Percentiles rank a stretch among this genome's conserved stretches.
These are phyloP conservation scores for Phrynocephalus versicolor DNA, from an alignment of 2,113 vertebrate genomes.

Conservation along the genomic window DNA sequence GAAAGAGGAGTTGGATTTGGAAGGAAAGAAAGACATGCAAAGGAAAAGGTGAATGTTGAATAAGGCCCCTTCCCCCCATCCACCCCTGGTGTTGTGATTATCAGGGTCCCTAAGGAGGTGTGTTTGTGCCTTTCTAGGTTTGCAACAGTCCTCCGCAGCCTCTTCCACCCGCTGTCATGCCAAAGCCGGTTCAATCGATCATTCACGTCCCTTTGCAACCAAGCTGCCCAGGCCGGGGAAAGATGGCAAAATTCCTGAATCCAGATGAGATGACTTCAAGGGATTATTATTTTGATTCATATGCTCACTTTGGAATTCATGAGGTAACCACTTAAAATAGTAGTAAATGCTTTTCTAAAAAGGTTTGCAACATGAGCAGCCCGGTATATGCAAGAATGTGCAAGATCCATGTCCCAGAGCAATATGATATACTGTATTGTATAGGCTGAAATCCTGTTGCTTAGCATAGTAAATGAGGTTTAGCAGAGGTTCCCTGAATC, in stretches of 20 bases:
- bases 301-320: conserved; percentile 97
- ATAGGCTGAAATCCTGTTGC: not conserved
- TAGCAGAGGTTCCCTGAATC: no score
- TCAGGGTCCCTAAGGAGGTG: conserved; percentile 9
- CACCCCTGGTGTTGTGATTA: not conserved
- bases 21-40: no score
- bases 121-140: conserved; percentile 65
- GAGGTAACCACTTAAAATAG: conserved; percentile 79
- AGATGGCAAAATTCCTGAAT: conserved; percentile 91
- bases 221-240: conserved; percentile 89
- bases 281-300: conserved; percentile 98
- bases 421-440: not conserved
- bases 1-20: no score
- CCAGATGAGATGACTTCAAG: conserved; percentile 98
- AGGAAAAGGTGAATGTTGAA: not conserved
- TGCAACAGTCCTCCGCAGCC: conserved; percentile 80
- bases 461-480: no score
- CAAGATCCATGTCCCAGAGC: no score
- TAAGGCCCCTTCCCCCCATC: not conserved
- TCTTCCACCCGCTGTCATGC: conserved; percentile 82
- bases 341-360: not conserved
- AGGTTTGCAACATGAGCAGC: no score
- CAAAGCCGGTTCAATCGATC: conserved; percentile 86
- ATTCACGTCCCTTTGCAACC: conserved; percentile 82
- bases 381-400: no score